phyloP scores from a whole-genome alignment of 64 coral and sea anemone species.

The Astreopora myriophthalma region DNA sequence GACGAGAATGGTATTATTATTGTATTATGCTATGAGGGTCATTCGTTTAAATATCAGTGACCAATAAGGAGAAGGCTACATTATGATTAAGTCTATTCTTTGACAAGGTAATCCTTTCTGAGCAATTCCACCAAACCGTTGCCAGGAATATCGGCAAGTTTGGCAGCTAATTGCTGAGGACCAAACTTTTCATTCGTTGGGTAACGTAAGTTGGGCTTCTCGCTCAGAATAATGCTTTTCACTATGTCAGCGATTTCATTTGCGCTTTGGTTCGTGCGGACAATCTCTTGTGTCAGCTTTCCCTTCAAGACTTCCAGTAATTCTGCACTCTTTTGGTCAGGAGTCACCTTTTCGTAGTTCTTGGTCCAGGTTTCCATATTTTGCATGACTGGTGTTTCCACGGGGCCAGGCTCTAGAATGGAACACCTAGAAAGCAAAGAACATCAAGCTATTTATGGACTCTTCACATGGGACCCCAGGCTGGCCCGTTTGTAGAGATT shows the following conservation, averaged over 20 bases:
- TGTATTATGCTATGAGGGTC: too few species aligned
- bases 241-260: slow-evolving; percentile 59
- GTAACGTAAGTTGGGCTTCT: slow-evolving; percentile 60
- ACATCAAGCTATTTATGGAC: too few species aligned
- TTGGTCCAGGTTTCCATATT: background rate
- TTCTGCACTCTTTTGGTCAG: slow-evolving; percentile 64
- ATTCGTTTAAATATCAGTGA: too few species aligned
- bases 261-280: slow-evolving; percentile 17
- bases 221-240: slow-evolving; percentile 47
- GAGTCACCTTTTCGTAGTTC: slow-evolving; percentile 40
- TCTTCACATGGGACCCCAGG: too few species aligned
- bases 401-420: slow-evolving; percentile 68
- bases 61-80: too few species aligned
- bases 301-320: slow-evolving; percentile 16
- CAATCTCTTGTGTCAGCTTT: background rate
- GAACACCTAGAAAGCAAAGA: slow-evolving; percentile 29
- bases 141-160: slow-evolving; percentile 68
- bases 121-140: slow-evolving; percentile 20
- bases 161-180: slow-evolving; percentile 31
- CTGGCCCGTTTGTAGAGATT: too few species aligned
- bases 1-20: too few species aligned
- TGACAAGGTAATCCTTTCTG: background rate
- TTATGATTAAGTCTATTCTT: background rate
- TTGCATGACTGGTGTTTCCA: background rate
- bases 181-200: slow-evolving; percentile 64